Evolutionary conservation across 2,888 invertebrate species (phyloP), one percentile per base, ranked within the genome.

Genomic region (Lepas anatifera): DNA sequence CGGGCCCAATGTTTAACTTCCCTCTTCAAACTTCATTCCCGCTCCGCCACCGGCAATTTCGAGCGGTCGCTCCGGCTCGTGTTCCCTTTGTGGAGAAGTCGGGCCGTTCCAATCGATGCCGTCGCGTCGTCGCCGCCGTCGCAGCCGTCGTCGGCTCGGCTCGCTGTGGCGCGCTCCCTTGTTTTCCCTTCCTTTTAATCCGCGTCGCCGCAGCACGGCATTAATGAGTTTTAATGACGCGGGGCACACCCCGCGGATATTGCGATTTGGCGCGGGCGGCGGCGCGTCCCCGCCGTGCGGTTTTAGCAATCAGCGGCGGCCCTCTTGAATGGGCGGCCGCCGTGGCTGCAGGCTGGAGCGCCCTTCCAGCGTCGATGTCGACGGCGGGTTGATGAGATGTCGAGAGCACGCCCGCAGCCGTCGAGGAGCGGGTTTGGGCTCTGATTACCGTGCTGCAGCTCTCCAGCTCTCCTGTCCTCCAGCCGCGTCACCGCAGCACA

Each of bases 171-270:
- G 16, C 25, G 48, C 48, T 1, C n/a, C 48, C 48, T 48, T 48
- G 48, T 48, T 48, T 48, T 48, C 48, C 48, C 48, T 48, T 48
- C 48, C 48, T 48, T 48, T 48, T 48, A 48, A 48, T 48, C 48
- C 48, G 18, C 18, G 8, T n/a, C 48, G 2, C 48, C 25, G 25
- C 48, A 48, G 25, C 48, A 25, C 48, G 8, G 48, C 48, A 48
- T 48, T 48, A 48, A 48, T 48, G 48, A 48, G 48, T 48, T 48
- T 48, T 48, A 48, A 48, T 48, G 48, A 48, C 25, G 48, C 18
- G 25, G 48, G 18, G 48, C 48, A 48, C 48, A 48, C 48, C 48
- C 48, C 48, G 7, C 25, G 48, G 48, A 48, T 48, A 48, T 48
- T 48, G 48, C 48, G 48, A 48, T 48, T 48, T 48, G n/a, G 25